Evolutionary conservation across 2,113 vertebrate species (phyloP).

Genomic region (Macroglossus sobrinus): DNA sequence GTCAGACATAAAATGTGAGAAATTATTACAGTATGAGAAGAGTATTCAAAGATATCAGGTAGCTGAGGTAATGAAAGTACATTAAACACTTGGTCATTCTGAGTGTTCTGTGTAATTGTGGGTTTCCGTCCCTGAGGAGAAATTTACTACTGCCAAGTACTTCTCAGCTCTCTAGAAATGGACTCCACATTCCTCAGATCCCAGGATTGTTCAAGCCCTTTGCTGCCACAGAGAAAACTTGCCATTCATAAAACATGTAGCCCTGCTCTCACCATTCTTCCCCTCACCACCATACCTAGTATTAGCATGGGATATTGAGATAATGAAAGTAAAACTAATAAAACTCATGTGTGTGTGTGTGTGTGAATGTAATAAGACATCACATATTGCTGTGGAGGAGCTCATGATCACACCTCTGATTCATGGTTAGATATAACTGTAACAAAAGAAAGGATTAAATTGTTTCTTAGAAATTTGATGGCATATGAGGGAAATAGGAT

Average conservation of each 20-base stretch:
- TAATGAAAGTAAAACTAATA: neutral
- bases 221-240: neutral
- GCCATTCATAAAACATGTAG: neutral
- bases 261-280: neutral
- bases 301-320: neutral
- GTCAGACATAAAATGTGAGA: neutral
- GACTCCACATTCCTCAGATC: neutral
- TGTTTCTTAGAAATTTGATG: constrained; percentile 19
- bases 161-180: neutral
- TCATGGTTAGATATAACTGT: neutral
- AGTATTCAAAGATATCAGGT: neutral
- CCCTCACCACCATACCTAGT: neutral
- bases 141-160: neutral
- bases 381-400: neutral
- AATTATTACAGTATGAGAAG: neutral
- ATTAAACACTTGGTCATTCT: neutral
- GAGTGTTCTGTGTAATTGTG: neutral
- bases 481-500: neutral
- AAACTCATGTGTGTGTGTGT: neutral
- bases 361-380: neutral
- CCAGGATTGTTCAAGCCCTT: neutral
- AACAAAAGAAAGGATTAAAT: neutral
- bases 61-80: neutral
- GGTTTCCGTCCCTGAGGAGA: neutral
- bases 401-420: neutral